A percentile compares a stretch with the other conserved stretches of the same genome.
Evolutionary conservation across 35 echinoderm and acorn worm genomes (phyloP).

Genomic region (Strongylocentrotus purpuratus): DNA sequence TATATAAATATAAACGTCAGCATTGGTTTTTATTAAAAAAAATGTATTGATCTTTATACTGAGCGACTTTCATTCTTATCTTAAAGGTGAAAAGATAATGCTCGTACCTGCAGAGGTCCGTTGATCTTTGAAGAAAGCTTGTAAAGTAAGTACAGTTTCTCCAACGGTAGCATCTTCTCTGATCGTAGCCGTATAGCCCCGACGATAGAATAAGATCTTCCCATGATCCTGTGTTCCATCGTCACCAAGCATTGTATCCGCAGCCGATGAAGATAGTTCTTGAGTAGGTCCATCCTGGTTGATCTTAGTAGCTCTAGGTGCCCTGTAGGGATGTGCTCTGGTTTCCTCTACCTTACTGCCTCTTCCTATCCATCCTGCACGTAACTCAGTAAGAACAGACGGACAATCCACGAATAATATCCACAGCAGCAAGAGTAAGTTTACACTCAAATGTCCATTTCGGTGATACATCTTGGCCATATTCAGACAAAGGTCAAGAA

Average conservation of each 20-base stretch:
- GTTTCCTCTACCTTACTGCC: not conserved
- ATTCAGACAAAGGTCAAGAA: not conserved
- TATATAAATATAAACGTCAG: too few relatives aligned
- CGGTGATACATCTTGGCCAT: not conserved
- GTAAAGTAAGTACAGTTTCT: not conserved
- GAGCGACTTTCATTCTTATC: too few relatives aligned
- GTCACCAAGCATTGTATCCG: not conserved
- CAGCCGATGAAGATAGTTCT: not conserved
- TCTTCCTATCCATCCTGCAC: not conserved
- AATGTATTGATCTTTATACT: too few relatives aligned
- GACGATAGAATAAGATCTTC: constrained; percentile 1
- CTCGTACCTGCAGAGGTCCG: not conserved
- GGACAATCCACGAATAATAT: not conserved
- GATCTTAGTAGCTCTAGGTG: not conserved
- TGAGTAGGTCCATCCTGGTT: not conserved
- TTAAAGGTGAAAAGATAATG: not conserved
- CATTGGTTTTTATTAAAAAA: too few relatives aligned
- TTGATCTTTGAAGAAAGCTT: constrained; percentile 22
- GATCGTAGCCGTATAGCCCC: constrained; percentile 7
- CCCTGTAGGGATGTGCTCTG: not conserved
- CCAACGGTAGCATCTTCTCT: not conserved
- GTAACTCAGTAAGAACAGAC: not conserved
- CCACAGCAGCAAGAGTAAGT: not conserved
- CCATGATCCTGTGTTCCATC: not conserved
- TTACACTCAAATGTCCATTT: not conserved